Base-by-base conservation (phyloP, 1,140 invertebrate genomes). In the Brachionus plicatilis region DNA sequence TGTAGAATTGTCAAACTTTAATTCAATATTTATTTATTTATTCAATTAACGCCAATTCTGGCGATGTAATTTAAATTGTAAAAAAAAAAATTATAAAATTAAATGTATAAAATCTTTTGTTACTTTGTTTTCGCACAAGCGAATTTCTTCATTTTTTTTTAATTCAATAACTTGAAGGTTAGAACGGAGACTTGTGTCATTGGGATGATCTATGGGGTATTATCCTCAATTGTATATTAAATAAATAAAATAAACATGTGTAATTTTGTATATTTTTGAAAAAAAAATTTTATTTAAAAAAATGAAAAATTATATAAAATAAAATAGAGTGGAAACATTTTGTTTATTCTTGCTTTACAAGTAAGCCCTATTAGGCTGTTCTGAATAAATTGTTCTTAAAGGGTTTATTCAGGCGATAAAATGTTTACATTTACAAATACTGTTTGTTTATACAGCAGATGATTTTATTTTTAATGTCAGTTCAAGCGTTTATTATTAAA, bases 401-500 rank as follows among this genome's bases (percentile, higher is more conserved):
- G 53, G 6, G 20, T 60, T 60, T 8, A 60, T 60, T 60, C 53
- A 60, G 53, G 53, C 53, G 53, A 60, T 60, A 60, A 60, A 60
- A 20, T 60, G 53, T 60, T 60, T 60, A 60, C 17, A 37, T 72
- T 72, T 17, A 72, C 37, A 29, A 72, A 72, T 20, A 43, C 5
- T 29, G 11, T 20, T 43, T 72, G 14, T 72, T 72, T 72, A 72
- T 72, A 43, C 43, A 47, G 70, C 43, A 72, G 70, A 41, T 33
- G 70, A 72, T 72, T 72, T 47, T 20, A 43, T 72, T 72, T 72
- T 72, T n/a, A 33, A 72, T 72, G 17, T 37, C 70, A 72, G 43
- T 72, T 47, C 43, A 72, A 33, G 43, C 70, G 17, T 72, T 41
- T 9, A 72, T 72, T 41, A 41, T 43, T 43, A 24, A 72, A 72